These are phyloP conservation scores for Petrosia ficiformis DNA, from an alignment of 37 sponge, comb jelly and placozoan species.

Conservation along the genomic window DNA sequence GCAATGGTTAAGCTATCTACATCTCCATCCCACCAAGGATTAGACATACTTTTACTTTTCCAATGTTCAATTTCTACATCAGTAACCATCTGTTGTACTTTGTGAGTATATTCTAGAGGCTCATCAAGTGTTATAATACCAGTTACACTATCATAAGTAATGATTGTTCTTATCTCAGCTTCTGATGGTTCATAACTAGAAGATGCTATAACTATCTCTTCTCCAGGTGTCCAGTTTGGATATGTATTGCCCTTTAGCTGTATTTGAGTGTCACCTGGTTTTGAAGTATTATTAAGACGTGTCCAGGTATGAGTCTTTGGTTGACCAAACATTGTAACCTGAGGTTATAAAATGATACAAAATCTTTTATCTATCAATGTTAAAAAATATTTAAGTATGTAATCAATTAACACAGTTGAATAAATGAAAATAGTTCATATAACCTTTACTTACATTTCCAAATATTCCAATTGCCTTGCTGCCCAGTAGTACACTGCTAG, in stretches of 20 bases:
- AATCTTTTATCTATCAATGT: not conserved
- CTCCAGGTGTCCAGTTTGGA: conserved; percentile 70
- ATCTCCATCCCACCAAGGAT: conserved; percentile 53
- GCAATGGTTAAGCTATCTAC: conserved; percentile 35
- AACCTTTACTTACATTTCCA: conserved; percentile 65
- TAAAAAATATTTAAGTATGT: not conserved
- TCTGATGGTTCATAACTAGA: conserved; percentile 62
- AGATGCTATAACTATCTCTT: conserved; percentile 76
- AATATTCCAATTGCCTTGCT: conserved; percentile 85
- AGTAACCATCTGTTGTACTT: conserved; percentile 29
- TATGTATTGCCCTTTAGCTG: conserved; percentile 8
- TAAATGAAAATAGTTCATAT: not conserved
- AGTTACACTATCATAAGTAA: not conserved
- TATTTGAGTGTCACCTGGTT: conserved; percentile 21
- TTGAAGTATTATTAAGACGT: conserved; percentile 27
- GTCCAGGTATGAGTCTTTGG: conserved; percentile 44
- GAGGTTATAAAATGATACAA: not conserved
- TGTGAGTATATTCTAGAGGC: conserved; percentile 56
- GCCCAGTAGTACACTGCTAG: conserved; percentile 58
- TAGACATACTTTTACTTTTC: not conserved
- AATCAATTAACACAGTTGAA: not conserved
- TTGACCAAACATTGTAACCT: conserved; percentile 65
- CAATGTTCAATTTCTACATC: conserved; percentile 11
- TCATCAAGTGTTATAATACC: conserved; percentile 40
- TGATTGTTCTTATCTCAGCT: conserved; percentile 63